Percentiles rank a stretch among this genome's conserved stretches.
Evolutionary conservation across 2,888 invertebrate genomes (phyloP).

Genomic region (Lepidonotus clava): DNA sequence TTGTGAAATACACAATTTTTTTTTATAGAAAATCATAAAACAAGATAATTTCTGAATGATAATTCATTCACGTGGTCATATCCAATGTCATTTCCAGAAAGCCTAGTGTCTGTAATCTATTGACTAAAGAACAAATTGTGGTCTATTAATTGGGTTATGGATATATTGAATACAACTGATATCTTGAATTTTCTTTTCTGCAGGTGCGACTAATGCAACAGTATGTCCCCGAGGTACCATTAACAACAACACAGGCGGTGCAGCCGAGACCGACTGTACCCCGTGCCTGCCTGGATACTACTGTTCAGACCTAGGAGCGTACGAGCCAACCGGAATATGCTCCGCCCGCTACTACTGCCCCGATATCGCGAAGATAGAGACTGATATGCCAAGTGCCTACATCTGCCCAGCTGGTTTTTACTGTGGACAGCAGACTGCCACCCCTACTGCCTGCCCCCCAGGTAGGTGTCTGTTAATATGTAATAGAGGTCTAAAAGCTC

Average conservation of each 20-base stretch:
- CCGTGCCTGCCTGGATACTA: constrained; percentile 76
- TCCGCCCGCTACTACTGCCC: constrained; percentile 78
- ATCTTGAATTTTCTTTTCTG: neutral
- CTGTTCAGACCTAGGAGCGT: constrained; percentile 70
- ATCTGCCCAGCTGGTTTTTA: constrained; percentile 74
- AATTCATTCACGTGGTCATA: too few relatives aligned
- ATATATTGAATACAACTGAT: too few relatives aligned
- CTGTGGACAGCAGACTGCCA: constrained; percentile 72
- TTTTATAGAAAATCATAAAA: too few relatives aligned
- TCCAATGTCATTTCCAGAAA: too few relatives aligned
- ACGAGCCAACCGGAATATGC: constrained; percentile 73
- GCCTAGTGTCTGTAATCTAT: too few relatives aligned
- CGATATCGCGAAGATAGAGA: constrained; percentile 55
- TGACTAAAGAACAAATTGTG: too few relatives aligned
- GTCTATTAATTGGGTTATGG: too few relatives aligned
- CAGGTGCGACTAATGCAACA: constrained; percentile 61
- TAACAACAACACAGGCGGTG: constrained; percentile 71
- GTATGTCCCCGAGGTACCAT: constrained; percentile 76
- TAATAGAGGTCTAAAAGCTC: neutral
- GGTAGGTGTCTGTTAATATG: too few relatives aligned
- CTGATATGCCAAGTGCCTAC: constrained; percentile 56
- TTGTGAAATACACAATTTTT: too few relatives aligned
- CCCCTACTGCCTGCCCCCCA: constrained; percentile 69
- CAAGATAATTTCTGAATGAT: too few relatives aligned
- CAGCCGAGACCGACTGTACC: constrained; percentile 69